Evolutionary conservation across 2,888 invertebrate species (phyloP), one percentile per base, ranked within the genome.

Genomic region (Trachelus stipa): DNA sequence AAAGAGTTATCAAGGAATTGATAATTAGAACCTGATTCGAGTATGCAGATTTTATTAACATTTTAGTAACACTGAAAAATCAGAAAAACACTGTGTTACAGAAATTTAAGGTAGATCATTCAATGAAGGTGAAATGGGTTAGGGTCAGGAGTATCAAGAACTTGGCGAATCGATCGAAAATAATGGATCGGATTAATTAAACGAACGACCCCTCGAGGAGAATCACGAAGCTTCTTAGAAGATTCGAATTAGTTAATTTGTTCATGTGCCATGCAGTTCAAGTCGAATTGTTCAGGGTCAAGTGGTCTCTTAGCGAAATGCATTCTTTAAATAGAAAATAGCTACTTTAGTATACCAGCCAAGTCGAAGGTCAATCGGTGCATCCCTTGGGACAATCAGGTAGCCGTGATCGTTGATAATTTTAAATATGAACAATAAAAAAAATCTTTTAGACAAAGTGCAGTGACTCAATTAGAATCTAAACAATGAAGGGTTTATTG

Each of bases 161-260:
- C 31, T 33, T 71, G 12, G 71, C 4, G 12, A 15, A 33, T 71
- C 30, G 30, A 71, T 71, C 12, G 11, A 33, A 33, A 71, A 9
- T 30, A 71, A 71, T 30, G 31, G 31, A 1, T 15, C 12, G 3
- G 11, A 71, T 3, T 71, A 71, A 71, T 71, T 33, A 71, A 71
- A 33, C 9, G 31, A 33, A 71, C 31, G 71, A 71, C 3, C 40
- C 40, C 23, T 56, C 23, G 40, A 23, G 23, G 40, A 23, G 40
- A 15, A 71, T 33, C 71, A 33, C 31, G 71, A 71, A 71, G 31
- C 71, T 71, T 71, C 12, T 71, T 12, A 33, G 71, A 71, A 71
- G 71, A 56, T 56, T 56, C 23, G 40, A 56, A 56, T 56, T 23
- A 56, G 23, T 56, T 56, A 56, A 56, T 56, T 56, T 56, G 15